Percentiles rank a stretch among this genome's conserved stretches.
These are phyloP conservation scores for Crioceris asparagi DNA, from an alignment of 2,888 invertebrate species.

Conservation along the genomic window DNA sequence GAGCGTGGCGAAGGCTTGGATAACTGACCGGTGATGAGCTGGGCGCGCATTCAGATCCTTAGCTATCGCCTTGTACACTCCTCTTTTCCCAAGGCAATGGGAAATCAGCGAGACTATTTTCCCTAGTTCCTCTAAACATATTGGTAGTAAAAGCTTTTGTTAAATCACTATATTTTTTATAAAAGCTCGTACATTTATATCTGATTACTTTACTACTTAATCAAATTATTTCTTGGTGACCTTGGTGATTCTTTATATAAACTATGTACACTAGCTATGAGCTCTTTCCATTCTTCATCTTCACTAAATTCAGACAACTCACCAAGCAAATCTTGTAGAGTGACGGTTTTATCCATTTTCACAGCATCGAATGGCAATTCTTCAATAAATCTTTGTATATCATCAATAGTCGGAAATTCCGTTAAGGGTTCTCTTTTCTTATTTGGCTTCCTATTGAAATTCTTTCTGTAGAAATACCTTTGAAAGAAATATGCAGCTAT, in stretches of 20 bases:
- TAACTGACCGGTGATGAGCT: no score
- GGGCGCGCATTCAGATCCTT: no score
- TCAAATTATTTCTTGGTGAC: no score
- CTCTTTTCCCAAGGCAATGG: no score
- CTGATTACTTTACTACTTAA: no score
- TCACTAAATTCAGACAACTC: constrained; percentile 29
- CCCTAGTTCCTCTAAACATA: no score
- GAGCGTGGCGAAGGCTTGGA: no score
- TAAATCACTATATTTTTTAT: no score
- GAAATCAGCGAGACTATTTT: no score
- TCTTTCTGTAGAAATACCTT: constrained; percentile 12
- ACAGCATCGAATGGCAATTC: constrained; percentile 26
- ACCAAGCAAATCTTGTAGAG: constrained; percentile 26
- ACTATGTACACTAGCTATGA: constrained; percentile 27
- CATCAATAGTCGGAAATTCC: constrained; percentile 26
- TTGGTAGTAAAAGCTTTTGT: no score
- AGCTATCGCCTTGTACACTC: no score
- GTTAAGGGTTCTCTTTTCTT: constrained; percentile 18
- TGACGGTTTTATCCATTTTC: constrained; percentile 21
- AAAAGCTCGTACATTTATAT: no score
- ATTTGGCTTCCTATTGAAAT: constrained; percentile 8
- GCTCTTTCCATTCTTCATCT: constrained; percentile 30
- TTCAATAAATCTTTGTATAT: constrained; percentile 29
- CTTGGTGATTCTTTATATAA: constrained; percentile 41
- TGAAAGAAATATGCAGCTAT: constrained; percentile 15